Percentiles rank a stretch among this genome's conserved stretches.
These are phyloP conservation scores for Hermodice carunculata DNA, from an alignment of 2,888 invertebrate species.

Conservation along the genomic window DNA sequence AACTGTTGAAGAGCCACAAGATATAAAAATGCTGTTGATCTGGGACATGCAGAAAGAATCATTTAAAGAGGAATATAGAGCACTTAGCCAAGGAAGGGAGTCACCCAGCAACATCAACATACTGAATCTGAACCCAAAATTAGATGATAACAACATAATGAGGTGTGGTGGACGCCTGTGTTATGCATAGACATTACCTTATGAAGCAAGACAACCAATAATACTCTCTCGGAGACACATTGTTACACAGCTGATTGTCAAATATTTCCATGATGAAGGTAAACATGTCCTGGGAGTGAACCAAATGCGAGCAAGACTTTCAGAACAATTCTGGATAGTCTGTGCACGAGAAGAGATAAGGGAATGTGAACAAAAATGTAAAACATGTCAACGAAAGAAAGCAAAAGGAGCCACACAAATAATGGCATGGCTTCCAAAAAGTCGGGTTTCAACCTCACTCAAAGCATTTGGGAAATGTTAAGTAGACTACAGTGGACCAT, in stretches of 20 bases:
- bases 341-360: conserved; percentile 1
- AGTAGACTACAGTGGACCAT: conserved; percentile 17
- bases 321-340: neutral
- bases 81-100: too few species aligned
- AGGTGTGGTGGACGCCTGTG: neutral
- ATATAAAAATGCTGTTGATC: too few species aligned
- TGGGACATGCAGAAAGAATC: too few species aligned
- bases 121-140: neutral
- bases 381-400: neutral
- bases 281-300: neutral
- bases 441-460: neutral
- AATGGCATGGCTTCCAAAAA: conserved; percentile 6
- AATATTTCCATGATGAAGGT: conserved; percentile 1
- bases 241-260: neutral
- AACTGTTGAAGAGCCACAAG: too few species aligned
- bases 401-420: neutral
- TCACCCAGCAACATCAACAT: too few species aligned
- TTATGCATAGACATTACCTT: neutral
- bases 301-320: neutral
- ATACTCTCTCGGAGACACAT: neutral
- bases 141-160: neutral
- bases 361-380: neutral
- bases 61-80: too few species aligned
- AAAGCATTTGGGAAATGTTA: conserved; percentile 1
- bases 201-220: neutral